These are phyloP conservation scores for Eumeta japonica DNA, from an alignment of 1,140 invertebrate species.

Conservation along the genomic window DNA sequence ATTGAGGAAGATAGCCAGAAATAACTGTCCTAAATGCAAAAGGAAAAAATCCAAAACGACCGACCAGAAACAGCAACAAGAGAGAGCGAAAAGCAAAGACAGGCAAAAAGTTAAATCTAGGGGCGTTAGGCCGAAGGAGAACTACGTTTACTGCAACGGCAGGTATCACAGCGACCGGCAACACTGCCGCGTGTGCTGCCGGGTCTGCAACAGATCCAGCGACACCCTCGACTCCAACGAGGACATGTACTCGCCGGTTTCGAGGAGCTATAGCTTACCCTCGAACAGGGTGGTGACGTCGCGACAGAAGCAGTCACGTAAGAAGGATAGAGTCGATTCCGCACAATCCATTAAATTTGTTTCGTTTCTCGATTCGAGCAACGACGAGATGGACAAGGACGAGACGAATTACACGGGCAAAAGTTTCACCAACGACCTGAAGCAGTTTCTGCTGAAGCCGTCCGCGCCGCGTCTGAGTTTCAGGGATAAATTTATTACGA, in stretches of 20 bases:
- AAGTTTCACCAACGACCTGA: conserved; percentile 54
- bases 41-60: conserved; percentile 20
- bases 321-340: conserved; percentile 40
- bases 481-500: conserved; percentile 50
- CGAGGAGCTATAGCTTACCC: conserved; percentile 33
- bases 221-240: conserved; percentile 41
- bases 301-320: conserved; percentile 16
- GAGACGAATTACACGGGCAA: conserved; percentile 52
- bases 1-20: conserved; percentile 37
- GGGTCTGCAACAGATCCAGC: conserved; percentile 35
- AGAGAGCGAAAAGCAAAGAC: conserved; percentile 9
- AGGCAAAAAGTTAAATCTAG: neutral
- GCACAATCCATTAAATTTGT: conserved; percentile 51
- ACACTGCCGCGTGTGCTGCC: conserved; percentile 43
- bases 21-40: conserved; percentile 41
- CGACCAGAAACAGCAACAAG: conserved; percentile 12
- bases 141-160: conserved; percentile 38
- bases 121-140: conserved; percentile 14
- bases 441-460: conserved; percentile 50
- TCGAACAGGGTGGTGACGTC: conserved; percentile 18
- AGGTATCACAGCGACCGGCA: conserved; percentile 35
- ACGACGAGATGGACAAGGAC: conserved; percentile 37
- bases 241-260: conserved; percentile 35
- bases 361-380: conserved; percentile 47
- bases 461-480: conserved; percentile 44